Evolutionary conservation across 1,140 invertebrate genomes (phyloP).

Genomic region (Diorhabda elongata): DNA sequence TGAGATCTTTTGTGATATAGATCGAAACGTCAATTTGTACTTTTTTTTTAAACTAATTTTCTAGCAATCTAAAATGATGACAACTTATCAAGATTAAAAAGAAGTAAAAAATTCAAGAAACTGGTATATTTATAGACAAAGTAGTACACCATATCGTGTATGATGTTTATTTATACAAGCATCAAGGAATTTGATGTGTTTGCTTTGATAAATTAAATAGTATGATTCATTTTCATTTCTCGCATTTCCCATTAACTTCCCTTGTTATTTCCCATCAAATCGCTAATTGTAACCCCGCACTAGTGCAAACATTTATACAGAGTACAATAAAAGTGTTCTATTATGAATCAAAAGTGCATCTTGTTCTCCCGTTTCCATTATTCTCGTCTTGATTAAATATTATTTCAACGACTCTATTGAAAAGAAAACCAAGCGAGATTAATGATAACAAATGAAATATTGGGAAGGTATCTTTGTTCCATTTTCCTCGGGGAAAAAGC

Average conservation of each 20-base stretch:
- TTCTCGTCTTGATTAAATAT: slow-evolving; percentile 11
- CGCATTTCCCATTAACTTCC: slow-evolving; percentile 1
- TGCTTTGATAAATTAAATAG: neutral
- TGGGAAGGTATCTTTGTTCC: neutral
- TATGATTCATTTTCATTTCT: slow-evolving; percentile 1
- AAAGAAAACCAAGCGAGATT: neutral
- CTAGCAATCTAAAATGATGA: too few species aligned
- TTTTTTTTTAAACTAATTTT: too few species aligned
- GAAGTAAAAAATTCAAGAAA: too few species aligned
- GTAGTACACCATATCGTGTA: neutral
- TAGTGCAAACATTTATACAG: slow-evolving; percentile 9
- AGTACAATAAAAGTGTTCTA: slow-evolving; percentile 13
- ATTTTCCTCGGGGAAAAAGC: too few species aligned
- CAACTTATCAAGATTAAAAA: too few species aligned
- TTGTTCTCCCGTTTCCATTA: neutral
- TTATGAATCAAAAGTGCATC: slow-evolving; percentile 15
- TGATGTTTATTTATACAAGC: neutral
- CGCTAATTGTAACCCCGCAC: slow-evolving; percentile 4
- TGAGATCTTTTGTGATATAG: too few species aligned
- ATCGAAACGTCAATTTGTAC: too few species aligned
- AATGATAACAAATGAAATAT: slow-evolving; percentile 1
- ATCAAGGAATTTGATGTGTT: neutral
- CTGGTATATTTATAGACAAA: too few species aligned
- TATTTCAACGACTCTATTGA: slow-evolving; percentile 9
- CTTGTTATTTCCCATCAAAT: neutral